These are phyloP conservation scores for Drosophila helvetica DNA, from an alignment of 2,888 invertebrate genomes.

Conservation along the genomic window DNA sequence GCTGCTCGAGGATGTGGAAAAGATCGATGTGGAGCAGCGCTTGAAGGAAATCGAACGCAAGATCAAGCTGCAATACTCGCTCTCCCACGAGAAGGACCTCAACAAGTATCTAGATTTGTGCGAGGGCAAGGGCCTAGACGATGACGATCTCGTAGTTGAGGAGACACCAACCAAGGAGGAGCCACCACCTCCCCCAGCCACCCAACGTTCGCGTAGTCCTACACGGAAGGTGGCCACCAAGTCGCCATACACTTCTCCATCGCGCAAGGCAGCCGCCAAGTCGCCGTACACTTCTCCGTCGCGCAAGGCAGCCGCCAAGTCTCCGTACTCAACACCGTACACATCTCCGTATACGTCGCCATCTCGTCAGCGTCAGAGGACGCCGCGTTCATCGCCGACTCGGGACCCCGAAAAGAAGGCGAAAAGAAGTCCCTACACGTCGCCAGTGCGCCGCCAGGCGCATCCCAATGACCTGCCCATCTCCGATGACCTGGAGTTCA, in stretches of 20 bases:
- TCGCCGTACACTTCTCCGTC: slow-evolving; percentile 67
- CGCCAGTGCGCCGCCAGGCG: slow-evolving; percentile 55
- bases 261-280: slow-evolving; percentile 48
- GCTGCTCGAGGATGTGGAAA: slow-evolving; percentile 80
- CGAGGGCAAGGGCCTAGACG: slow-evolving; percentile 77
- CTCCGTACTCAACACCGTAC: slow-evolving; percentile 49
- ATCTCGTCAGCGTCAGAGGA: slow-evolving; percentile 50
- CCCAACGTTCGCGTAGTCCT: slow-evolving; percentile 64
- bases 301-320: slow-evolving; percentile 53
- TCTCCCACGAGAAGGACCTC: slow-evolving; percentile 80
- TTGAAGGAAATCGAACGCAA: slow-evolving; percentile 79
- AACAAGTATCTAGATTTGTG: slow-evolving; percentile 78
- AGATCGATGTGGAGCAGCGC: slow-evolving; percentile 80
- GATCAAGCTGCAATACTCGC: slow-evolving; percentile 80
- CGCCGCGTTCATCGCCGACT: slow-evolving; percentile 63
- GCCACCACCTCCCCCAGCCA: slow-evolving; percentile 9
- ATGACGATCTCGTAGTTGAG: slow-evolving; percentile 42
- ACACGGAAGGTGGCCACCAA: slow-evolving; percentile 47
- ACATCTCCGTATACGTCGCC: slow-evolving; percentile 57
- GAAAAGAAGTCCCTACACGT: slow-evolving; percentile 58
- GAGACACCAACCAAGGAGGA: slow-evolving; percentile 14
- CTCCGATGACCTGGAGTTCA: slow-evolving; percentile 73
- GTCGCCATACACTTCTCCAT: slow-evolving; percentile 64
- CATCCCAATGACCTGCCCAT: slow-evolving; percentile 60
- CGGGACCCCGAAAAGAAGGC: slow-evolving; percentile 31